Base-by-base conservation (phyloP, 2,797 vertebrate species). In the Jordanella pulchra region DNA sequence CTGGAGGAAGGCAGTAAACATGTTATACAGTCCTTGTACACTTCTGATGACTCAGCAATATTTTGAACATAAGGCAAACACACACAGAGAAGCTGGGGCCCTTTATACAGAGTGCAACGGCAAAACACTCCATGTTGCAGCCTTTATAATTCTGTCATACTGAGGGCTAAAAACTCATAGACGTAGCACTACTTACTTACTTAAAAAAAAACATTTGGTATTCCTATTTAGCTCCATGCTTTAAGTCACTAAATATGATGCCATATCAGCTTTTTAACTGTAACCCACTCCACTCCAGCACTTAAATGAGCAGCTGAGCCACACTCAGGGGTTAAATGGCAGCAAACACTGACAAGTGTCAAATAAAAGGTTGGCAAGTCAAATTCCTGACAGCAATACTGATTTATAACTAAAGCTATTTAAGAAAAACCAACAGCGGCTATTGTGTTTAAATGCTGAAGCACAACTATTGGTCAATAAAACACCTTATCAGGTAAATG, bases 21-120 rank as follows among this genome's bases (percentile, higher is more conserved):
- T 91, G 91, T 80, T 18, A 21, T 60, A 58, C 87, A 90, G 89
- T 78, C 47, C 69, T 75, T 72, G 44, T 67, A 30, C 15, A 60
- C 48, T 73, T 69, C 69, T 51, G 44, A 66, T 67, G 72, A 75
- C 76, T 75, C 79, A 75, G 72, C 27, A 50, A 51, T 58, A 44
- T 76, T 48, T 44, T 74, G 70, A 70, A 78, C 81, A 86, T 88
- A 47, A 78, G 73, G 75, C 63, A 87, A 73, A 83, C 66, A 77
- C 23, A 44, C 17, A 61, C 30, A 76, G 50, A n/a, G 48, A 66
- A 42, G 60, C 25, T 27, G 60, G 77, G 64, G 72, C 85, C 65
- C 77, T 58, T 71, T 45, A 32, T 63, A 82, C 32, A 68, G 58
- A 28, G 45, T 14, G 25, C 64, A 78, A 60, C 9, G 39, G 18